phyloP scores from a whole-genome alignment of 1,140 invertebrate species.

The Tetragonula clypearis region DNA sequence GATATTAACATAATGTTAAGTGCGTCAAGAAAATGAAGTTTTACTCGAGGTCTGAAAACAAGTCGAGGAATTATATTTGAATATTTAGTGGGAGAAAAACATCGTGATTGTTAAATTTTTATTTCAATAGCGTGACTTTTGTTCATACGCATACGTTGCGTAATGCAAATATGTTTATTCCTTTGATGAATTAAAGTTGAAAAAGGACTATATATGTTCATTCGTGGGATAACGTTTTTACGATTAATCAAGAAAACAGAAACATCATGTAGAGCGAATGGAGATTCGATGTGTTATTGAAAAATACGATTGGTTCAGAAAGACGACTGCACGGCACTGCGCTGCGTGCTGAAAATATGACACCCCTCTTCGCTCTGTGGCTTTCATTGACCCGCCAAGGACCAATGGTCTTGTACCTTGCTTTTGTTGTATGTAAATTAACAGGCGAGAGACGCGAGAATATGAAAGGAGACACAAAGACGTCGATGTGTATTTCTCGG shows the following conservation, averaged over 20 bases:
- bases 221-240: too few relatives aligned
- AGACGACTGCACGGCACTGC: not conserved
- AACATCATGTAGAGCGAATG: slow-evolving; percentile 5
- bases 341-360: slow-evolving; percentile 34
- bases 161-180: too few relatives aligned
- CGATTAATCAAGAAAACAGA: not conserved
- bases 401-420: slow-evolving; percentile 17
- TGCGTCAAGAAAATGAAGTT: too few relatives aligned
- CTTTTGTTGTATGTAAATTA: slow-evolving; percentile 47
- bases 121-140: too few relatives aligned
- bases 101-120: too few relatives aligned
- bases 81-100: too few relatives aligned
- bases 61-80: too few relatives aligned
- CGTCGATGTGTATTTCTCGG: not conserved
- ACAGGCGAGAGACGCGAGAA: slow-evolving; percentile 25
- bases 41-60: too few relatives aligned
- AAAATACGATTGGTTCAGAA: slow-evolving; percentile 36
- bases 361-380: not conserved
- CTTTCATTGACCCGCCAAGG: slow-evolving; percentile 51
- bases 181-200: too few relatives aligned
- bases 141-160: too few relatives aligned
- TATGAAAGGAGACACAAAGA: slow-evolving; percentile 31
- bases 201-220: too few relatives aligned
- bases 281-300: slow-evolving; percentile 23
- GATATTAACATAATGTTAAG: too few relatives aligned